A percentile compares a stretch with the other conserved stretches of the same genome.
Conservation (phyloP, 2,888 invertebrate species). For the Drosophila mulleri region DNA sequence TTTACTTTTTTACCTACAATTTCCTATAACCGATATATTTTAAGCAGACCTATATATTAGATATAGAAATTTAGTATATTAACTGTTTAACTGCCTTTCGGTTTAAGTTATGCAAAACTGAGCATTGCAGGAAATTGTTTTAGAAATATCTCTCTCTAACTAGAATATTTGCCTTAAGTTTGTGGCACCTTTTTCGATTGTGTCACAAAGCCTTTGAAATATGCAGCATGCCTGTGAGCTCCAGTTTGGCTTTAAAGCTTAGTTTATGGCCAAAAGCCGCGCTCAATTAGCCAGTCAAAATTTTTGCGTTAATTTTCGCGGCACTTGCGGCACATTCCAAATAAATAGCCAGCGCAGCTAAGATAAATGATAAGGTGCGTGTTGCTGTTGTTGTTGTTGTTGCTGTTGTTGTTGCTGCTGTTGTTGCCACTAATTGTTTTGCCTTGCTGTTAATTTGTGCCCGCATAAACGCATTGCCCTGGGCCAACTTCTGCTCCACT, state of each 20-base stretch:
- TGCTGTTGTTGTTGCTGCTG: slow-evolving; percentile 27
- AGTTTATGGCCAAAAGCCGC: slow-evolving; percentile 37
- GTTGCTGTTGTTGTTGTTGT: slow-evolving; percentile 26
- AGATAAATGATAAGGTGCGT: slow-evolving; percentile 73
- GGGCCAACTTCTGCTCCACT: slow-evolving; percentile 73
- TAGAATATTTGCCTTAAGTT: not conserved
- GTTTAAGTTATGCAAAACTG: not conserved
- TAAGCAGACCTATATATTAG: too few relatives aligned
- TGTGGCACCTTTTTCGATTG: not conserved
- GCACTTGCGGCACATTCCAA: slow-evolving; percentile 78
- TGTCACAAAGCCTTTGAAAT: slow-evolving; percentile 7
- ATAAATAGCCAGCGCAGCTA: slow-evolving; percentile 63
- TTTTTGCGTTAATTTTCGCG: slow-evolving; percentile 76
- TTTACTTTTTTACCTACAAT: too few relatives aligned
- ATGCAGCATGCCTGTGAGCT: slow-evolving; percentile 19
- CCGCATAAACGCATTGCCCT: slow-evolving; percentile 76
- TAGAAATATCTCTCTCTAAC: too few relatives aligned
- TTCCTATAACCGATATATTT: too few relatives aligned
- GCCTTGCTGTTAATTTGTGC: slow-evolving; percentile 77
- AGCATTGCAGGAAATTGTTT: not conserved
- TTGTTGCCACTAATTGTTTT: slow-evolving; percentile 71
- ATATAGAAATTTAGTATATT: too few relatives aligned
- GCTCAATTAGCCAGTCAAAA: slow-evolving; percentile 68
- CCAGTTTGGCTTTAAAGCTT: slow-evolving; percentile 5
- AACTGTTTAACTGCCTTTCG: not conserved